A percentile compares a stretch with the other conserved stretches of the same genome.
Evolutionary conservation across 2,113 vertebrate genomes (phyloP).

Genomic region (Nipponia nippon): DNA sequence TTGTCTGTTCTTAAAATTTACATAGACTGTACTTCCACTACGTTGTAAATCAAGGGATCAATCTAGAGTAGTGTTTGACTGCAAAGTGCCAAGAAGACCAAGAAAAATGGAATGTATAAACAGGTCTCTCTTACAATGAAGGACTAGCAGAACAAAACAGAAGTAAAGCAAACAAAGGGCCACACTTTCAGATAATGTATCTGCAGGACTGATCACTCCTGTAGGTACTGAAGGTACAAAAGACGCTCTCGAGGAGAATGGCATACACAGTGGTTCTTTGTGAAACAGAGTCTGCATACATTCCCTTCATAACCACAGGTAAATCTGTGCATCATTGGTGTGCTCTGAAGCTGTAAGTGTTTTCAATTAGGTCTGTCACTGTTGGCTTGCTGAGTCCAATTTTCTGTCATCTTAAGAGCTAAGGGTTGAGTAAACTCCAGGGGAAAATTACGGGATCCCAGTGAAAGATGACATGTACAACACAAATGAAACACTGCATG

Average conservation of each 20-base stretch:
- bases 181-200: constrained; percentile 39
- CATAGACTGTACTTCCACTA: constrained; percentile 39
- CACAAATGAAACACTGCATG: not conserved
- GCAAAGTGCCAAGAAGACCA: constrained; percentile 43
- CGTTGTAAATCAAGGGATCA: constrained; percentile 24
- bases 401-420: constrained; percentile 9
- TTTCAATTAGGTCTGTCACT: constrained; percentile 10
- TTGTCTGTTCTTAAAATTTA: constrained; percentile 61
- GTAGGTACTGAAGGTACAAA: constrained; percentile 38
- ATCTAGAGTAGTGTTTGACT: constrained; percentile 15
- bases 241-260: constrained; percentile 2
- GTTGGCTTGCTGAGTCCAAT: not conserved
- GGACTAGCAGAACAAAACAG: constrained; percentile 24
- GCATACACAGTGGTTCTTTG: constrained; percentile 13
- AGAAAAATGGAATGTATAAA: constrained; percentile 58
- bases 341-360: not conserved
- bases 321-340: not conserved
- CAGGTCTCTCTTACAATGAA: constrained; percentile 31
- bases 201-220: constrained; percentile 35
- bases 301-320: constrained; percentile 23
- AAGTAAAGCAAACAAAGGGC: constrained; percentile 24
- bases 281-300: not conserved
- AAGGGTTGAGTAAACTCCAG: not conserved
- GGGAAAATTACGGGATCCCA: not conserved
- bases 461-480: not conserved